Percentiles rank a stretch among this genome's conserved stretches.
These are phyloP conservation scores for Hippocampus barbouri DNA, from an alignment of 2,113 vertebrate species.

Conservation along the genomic window DNA sequence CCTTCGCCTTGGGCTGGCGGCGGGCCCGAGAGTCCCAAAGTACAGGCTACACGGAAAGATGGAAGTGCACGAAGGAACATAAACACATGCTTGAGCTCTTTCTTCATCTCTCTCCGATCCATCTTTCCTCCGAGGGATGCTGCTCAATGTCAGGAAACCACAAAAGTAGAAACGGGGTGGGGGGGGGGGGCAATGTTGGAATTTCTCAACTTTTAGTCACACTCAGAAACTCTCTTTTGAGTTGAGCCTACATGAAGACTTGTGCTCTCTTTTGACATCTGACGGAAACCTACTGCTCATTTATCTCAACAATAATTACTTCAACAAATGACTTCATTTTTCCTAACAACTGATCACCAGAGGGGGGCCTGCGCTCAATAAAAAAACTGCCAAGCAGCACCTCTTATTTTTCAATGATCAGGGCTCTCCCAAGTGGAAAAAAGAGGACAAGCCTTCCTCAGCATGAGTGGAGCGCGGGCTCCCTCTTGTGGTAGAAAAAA, in stretches of 20 bases:
- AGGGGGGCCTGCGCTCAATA: conserved; percentile 23
- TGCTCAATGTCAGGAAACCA: conserved; percentile 68
- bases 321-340: conserved; percentile 47
- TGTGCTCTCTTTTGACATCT: conserved; percentile 40
- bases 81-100: conserved; percentile 61
- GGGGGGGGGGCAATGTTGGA: conserved; percentile 39
- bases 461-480: background rate
- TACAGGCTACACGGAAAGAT: conserved; percentile 69
- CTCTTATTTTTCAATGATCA: background rate
- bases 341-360: conserved; percentile 46
- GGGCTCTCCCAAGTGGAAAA: conserved; percentile 45
- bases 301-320: conserved; percentile 14
- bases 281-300: conserved; percentile 6
- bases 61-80: conserved; percentile 74
- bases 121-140: conserved; percentile 48
- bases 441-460: background rate
- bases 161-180: conserved; percentile 52
- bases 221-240: conserved; percentile 26
- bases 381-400: background rate
- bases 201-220: conserved; percentile 44
- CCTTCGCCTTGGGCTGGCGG: conserved; percentile 67
- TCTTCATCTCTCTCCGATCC: conserved; percentile 53
- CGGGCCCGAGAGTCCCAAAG: conserved; percentile 69
- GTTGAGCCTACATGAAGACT: background rate
- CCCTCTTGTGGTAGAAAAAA: background rate